phyloP scores from a whole-genome alignment of 2,113 vertebrate species.

The Siphamia tubifer region DNA sequence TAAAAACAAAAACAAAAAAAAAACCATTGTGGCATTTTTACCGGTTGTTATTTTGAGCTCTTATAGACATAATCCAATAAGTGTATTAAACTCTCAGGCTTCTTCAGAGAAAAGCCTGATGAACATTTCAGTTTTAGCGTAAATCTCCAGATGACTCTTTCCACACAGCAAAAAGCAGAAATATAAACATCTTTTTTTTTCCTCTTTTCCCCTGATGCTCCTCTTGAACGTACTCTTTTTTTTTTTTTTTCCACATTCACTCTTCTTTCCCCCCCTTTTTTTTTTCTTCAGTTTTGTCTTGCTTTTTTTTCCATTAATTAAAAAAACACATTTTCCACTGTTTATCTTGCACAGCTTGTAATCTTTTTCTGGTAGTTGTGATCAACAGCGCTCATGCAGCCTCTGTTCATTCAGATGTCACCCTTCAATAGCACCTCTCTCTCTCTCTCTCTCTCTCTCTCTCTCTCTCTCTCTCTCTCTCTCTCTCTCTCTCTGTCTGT shows the following conservation, averaged over 20 bases:
- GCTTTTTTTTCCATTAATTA: slow-evolving; percentile 5
- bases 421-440: too few relatives aligned
- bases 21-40: too few relatives aligned
- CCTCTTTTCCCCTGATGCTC: neutral
- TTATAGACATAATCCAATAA: neutral
- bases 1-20: too few relatives aligned
- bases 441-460: too few relatives aligned
- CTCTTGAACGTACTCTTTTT: neutral
- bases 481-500: too few relatives aligned
- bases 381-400: slow-evolving; percentile 3
- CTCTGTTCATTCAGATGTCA: too few relatives aligned
- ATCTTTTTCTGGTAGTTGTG: neutral
- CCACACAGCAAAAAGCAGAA: slow-evolving; percentile 25
- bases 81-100: neutral
- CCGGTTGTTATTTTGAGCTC: neutral
- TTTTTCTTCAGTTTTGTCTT: slow-evolving; percentile 1
- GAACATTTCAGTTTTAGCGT: slow-evolving; percentile 32
- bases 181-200: slow-evolving; percentile 9
- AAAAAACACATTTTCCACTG: slow-evolving; percentile 11
- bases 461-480: too few relatives aligned
- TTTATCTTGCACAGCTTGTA: neutral
- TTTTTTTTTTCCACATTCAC: slow-evolving; percentile 5
- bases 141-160: slow-evolving; percentile 34
- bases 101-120: slow-evolving; percentile 12
- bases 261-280: too few relatives aligned